phyloP scores from a whole-genome alignment of 2,797 vertebrate species.

The Dendrocincla tyrannina region DNA sequence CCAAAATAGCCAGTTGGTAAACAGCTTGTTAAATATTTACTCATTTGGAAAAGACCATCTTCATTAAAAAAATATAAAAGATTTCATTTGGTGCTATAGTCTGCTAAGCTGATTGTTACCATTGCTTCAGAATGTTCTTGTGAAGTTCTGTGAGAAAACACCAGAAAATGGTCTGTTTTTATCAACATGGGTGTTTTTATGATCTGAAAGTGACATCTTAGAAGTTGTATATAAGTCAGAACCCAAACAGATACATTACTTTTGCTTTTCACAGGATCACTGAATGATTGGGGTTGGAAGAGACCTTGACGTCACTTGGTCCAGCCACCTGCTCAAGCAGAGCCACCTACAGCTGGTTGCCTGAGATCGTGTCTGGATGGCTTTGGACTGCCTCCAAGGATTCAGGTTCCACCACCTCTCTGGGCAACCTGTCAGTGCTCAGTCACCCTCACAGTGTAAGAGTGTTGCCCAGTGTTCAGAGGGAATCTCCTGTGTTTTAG shows the following conservation, averaged over 20 bases:
- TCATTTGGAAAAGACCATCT: neutral
- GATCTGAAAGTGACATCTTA: neutral
- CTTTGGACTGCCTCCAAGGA: neutral
- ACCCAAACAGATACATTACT: neutral
- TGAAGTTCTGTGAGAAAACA: neutral
- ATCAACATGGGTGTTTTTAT: neutral
- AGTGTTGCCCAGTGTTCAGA: rapidly evolving
- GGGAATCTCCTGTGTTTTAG: neutral
- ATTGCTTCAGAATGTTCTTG: neutral
- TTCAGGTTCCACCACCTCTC: neutral
- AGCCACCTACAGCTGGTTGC: neutral
- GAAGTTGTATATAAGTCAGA: neutral
- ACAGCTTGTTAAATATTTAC: conserved; percentile 39
- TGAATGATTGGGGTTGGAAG: neutral
- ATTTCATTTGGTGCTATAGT: neutral
- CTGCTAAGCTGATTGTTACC: neutral
- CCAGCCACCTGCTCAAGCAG: neutral
- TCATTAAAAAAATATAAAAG: neutral
- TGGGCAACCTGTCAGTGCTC: neutral
- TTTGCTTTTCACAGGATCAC: neutral
- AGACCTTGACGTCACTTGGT: neutral
- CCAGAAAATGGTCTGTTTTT: neutral
- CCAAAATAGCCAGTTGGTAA: conserved; percentile 45
- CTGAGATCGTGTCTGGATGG: neutral
- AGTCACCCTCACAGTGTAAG: rapidly evolving